phyloP scores from a whole-genome alignment of 1,140 invertebrate species.

The Drosophila rufa region DNA sequence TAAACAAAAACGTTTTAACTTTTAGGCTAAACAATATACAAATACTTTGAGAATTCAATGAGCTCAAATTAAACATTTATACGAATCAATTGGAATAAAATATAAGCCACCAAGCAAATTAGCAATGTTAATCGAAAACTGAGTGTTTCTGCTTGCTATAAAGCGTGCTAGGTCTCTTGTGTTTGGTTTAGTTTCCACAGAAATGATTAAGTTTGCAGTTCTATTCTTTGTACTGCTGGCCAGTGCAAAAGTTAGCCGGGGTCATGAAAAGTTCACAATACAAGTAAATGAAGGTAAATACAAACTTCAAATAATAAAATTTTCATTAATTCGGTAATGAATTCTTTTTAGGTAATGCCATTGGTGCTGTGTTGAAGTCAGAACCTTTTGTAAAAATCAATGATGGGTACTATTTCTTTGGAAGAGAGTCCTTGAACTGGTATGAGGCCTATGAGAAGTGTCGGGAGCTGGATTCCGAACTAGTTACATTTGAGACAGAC shows the following conservation, averaged over 20 bases:
- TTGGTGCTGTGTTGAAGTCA: slow-evolving; percentile 8
- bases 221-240: slow-evolving; percentile 5
- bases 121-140: slow-evolving; percentile 13
- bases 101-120: slow-evolving; percentile 8
- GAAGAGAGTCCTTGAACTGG: slow-evolving; percentile 34
- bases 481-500: slow-evolving; percentile 46
- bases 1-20: not conserved
- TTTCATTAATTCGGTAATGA: too few species aligned
- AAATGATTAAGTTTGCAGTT: slow-evolving; percentile 44
- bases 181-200: slow-evolving; percentile 2
- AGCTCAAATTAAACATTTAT: not conserved
- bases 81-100: not conserved
- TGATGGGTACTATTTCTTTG: slow-evolving; percentile 42
- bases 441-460: slow-evolving; percentile 48
- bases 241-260: not conserved
- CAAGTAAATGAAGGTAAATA: slow-evolving; percentile 22
- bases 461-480: slow-evolving; percentile 18
- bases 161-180: not conserved
- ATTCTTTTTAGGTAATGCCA: slow-evolving; percentile 5
- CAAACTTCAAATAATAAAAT: not conserved
- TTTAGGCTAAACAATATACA: too few species aligned
- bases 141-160: not conserved
- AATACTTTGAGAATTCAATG: too few species aligned
- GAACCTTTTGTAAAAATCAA: slow-evolving; percentile 37
- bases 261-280: slow-evolving; percentile 29